Percentiles rank a stretch among this genome's conserved stretches.
These are phyloP conservation scores for Daboia siamensis DNA, from an alignment of 2,113 vertebrate species.

Conservation along the genomic window DNA sequence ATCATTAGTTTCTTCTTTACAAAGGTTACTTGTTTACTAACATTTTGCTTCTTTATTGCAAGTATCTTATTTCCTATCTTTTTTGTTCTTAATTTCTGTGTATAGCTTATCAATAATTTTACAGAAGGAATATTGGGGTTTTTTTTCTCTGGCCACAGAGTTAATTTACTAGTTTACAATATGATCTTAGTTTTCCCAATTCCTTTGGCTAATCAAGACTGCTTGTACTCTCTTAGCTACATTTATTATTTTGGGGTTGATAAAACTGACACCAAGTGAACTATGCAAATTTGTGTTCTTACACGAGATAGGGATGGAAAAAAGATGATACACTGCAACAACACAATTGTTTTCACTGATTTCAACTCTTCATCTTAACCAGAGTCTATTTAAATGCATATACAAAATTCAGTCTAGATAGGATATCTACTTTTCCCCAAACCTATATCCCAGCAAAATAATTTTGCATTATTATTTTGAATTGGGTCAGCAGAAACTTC, in stretches of 20 bases:
- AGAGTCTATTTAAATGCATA: conserved; percentile 42
- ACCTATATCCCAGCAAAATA: conserved; percentile 27
- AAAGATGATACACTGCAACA: neutral
- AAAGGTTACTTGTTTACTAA: neutral
- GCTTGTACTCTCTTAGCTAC: neutral
- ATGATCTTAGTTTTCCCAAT: neutral
- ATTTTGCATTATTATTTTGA: conserved; percentile 61
- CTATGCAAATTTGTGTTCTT: neutral
- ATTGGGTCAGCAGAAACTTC: conserved; percentile 66
- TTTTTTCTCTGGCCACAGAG: neutral
- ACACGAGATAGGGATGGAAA: too few relatives aligned
- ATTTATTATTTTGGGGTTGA: neutral
- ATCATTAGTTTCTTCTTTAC: neutral
- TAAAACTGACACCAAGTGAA: neutral
- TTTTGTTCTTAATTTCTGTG: neutral
- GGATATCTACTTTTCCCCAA: neutral
- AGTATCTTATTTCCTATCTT: neutral
- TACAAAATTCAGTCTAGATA: conserved; percentile 48
- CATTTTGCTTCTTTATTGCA: neutral
- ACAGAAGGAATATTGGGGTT: neutral
- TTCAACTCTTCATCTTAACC: neutral
- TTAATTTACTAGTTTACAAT: neutral
- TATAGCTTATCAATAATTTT: neutral
- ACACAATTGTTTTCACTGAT: conserved; percentile 1
- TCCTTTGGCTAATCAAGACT: neutral